Conservation (phyloP, 2,888 invertebrate genomes). For the Xylota sylvarum region DNA sequence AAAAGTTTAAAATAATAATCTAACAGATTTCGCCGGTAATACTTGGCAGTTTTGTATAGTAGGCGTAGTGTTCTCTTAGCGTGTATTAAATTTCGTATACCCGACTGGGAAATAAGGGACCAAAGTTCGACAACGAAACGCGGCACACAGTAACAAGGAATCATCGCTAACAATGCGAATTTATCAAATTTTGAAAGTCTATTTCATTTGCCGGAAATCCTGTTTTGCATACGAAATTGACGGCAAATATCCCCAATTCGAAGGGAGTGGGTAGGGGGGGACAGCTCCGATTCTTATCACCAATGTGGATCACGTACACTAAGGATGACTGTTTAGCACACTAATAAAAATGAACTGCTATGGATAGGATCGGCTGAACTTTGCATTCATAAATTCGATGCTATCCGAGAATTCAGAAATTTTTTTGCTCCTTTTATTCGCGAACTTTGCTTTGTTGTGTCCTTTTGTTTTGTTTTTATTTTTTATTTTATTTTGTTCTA, state of each 20-base stretch:
- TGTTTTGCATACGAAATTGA: constrained; percentile 77
- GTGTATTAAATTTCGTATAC: constrained; percentile 43
- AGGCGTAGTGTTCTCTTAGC: constrained; percentile 4
- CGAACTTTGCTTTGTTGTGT: constrained; percentile 55
- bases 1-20: constrained; percentile 65
- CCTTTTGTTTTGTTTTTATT: not conserved
- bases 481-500: not conserved
- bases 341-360: constrained; percentile 77
- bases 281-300: constrained; percentile 47
- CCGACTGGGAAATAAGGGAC: constrained; percentile 26
- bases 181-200: constrained; percentile 77
- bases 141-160: constrained; percentile 61
- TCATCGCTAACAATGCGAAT: constrained; percentile 76
- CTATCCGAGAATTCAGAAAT: constrained; percentile 40
- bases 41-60: constrained; percentile 1
- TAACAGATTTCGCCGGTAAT: constrained; percentile 42
- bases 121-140: constrained; percentile 36
- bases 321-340: constrained; percentile 76
- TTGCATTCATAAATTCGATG: constrained; percentile 72
- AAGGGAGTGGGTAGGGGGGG: not conserved
- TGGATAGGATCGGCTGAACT: constrained; percentile 75
- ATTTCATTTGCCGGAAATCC: constrained; percentile 75
- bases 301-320: constrained; percentile 74
- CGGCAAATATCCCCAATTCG: constrained; percentile 61
- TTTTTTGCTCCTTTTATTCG: constrained; percentile 28